phyloP scores from a whole-genome alignment of 2,797 vertebrate species.

The Hafferia zeledoni region DNA sequence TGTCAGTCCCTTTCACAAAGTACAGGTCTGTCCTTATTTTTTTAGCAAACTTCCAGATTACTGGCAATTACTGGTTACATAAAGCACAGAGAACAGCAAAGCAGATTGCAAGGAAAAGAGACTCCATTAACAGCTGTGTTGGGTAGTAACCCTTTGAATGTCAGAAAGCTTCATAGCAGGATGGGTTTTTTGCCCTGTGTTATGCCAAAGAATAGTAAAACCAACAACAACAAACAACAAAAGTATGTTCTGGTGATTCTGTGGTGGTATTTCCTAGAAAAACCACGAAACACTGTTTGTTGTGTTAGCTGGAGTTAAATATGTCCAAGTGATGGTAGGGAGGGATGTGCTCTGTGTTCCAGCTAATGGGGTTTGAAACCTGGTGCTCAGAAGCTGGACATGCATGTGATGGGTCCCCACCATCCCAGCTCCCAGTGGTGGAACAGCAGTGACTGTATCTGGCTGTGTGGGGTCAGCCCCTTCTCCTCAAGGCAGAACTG shows the following conservation, averaged over 20 bases:
- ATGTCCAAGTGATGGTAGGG: background rate
- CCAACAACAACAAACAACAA: background rate
- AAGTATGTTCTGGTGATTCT: background rate
- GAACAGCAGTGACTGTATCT: background rate
- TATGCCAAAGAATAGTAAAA: background rate
- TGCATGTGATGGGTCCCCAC: background rate
- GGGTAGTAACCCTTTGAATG: background rate
- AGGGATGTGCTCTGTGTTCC: background rate
- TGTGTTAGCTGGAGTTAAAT: background rate
- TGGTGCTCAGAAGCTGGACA: background rate
- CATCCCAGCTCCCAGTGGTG: background rate
- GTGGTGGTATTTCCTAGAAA: background rate
- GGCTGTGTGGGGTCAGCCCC: background rate
- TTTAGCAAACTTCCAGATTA: background rate
- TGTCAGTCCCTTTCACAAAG: background rate
- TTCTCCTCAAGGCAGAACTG: background rate
- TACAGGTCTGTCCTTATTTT: background rate
- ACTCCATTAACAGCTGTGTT: background rate
- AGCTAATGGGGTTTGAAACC: background rate
- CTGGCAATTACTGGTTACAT: background rate
- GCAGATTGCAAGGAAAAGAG: background rate
- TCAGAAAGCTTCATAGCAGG: background rate
- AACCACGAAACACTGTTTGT: conserved; percentile 15
- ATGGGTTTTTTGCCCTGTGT: background rate
- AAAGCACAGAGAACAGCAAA: background rate